Base-by-base conservation (phyloP, 2,888 invertebrate genomes). In the Thera obeliscata region DNA sequence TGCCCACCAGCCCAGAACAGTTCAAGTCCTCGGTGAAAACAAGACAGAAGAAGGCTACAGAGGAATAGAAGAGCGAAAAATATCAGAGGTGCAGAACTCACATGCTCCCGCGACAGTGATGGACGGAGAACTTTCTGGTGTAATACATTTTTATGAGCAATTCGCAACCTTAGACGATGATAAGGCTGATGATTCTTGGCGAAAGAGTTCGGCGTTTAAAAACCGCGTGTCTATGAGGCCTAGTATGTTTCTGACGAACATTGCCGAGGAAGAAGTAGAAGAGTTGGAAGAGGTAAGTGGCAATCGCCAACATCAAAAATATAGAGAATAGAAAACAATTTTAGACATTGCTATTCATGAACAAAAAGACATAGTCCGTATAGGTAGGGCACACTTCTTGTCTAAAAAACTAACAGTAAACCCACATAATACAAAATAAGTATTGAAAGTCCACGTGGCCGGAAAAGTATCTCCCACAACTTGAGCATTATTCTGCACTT, bases 71-170 rank as follows among this genome's bases (percentile, higher is more conserved):
- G 85, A 84, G 36, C 83, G 81, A 64, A 85, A 78, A 76, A 73
- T 74, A 12, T 75, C 78, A 4, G 74, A 74, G 43, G 43, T 9
- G 2, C 76, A 76, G 6, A 67, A 61, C 62, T 71, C 59, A 77
- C 36, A 36, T 35, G 36, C 43, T 11, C 12, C 57, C 46, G 73
- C 78, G 9, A 81, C 71, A 66, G 74, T 78, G 33, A 63, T 69
- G 46, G 88, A 87, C 43, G 87, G 82, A n/a, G 89, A 89, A 58
- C 68, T 87, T 6, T 75, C 78, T 11, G 86, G 84, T 11, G 85
- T 84, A 9, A 83, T 86, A 22, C 88, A 93, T 73, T 93, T 94
- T 76, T 93, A 93, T 70, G 94, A 94, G 70, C 94, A 94, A 76
- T 91, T 94, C 69, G 88, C 92, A 12, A 82, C 85, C 61, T 77